phyloP scores from a whole-genome alignment of 35 echinoderm and acorn worm species.

The Eucidaris tribuloides region DNA sequence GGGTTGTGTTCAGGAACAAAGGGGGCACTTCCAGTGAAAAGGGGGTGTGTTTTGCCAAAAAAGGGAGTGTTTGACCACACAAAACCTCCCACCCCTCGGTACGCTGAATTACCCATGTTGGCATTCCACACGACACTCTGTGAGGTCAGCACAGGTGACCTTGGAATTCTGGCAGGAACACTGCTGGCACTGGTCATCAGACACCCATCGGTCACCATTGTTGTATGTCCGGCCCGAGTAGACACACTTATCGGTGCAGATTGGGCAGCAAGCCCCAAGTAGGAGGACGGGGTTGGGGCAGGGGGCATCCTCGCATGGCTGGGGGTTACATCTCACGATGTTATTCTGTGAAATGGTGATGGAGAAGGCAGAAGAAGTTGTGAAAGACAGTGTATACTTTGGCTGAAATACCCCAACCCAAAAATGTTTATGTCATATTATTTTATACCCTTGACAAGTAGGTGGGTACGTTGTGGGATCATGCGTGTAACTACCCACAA shows the following conservation, averaged over 20 bases:
- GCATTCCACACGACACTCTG: constrained; percentile 43
- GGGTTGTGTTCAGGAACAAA: too few relatives aligned
- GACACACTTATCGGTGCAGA: constrained; percentile 90
- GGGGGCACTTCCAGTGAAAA: too few relatives aligned
- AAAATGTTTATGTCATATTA: background rate
- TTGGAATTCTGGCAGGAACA: constrained; percentile 68
- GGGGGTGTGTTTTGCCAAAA: too few relatives aligned
- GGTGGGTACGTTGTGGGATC: too few relatives aligned
- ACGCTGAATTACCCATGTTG: constrained; percentile 79
- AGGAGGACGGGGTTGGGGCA: constrained; percentile 77
- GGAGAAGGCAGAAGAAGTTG: background rate
- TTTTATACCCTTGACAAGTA: too few relatives aligned
- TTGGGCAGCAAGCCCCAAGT: constrained; percentile 84
- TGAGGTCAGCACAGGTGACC: constrained; percentile 46
- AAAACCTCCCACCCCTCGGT: too few relatives aligned
- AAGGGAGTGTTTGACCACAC: too few relatives aligned
- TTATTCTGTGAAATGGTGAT: constrained; percentile 54
- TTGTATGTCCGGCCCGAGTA: constrained; percentile 73
- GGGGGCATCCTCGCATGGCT: constrained; percentile 46
- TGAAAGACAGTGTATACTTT: background rate
- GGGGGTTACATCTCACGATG: constrained; percentile 86
- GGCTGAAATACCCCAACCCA: background rate
- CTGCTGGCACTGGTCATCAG: constrained; percentile 81
- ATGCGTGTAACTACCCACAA: too few relatives aligned
- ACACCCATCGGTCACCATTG: constrained; percentile 71